Percentiles rank a stretch among this genome's conserved stretches.
Evolutionary conservation across 2,888 invertebrate species (phyloP).

Genomic region (Caenorhabditis sulstoni): DNA sequence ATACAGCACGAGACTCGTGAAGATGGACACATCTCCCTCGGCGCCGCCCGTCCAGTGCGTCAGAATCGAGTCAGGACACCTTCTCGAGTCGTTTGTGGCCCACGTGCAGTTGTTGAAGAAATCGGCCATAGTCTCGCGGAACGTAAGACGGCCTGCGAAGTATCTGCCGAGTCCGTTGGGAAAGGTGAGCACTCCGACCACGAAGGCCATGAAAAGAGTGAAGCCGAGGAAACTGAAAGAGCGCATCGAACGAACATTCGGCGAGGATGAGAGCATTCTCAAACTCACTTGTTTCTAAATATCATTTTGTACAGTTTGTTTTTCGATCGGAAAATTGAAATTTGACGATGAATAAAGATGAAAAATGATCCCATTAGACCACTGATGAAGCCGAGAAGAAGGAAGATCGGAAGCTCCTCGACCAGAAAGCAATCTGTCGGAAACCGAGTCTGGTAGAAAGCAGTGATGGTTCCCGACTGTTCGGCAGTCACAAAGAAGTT

Average conservation of each 20-base stretch:
- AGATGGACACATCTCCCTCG: constrained; percentile 66
- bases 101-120: constrained; percentile 73
- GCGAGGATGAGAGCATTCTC: not conserved
- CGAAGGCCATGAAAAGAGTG: constrained; percentile 69
- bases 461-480: constrained; percentile 88
- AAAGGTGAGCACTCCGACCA: constrained; percentile 85
- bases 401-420: constrained; percentile 93
- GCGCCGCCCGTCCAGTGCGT: constrained; percentile 70
- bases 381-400: constrained; percentile 85
- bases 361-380: constrained; percentile 69
- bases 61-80: constrained; percentile 64
- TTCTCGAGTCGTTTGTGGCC: constrained; percentile 61
- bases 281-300: constrained; percentile 69
- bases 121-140: constrained; percentile 72
- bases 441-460: constrained; percentile 86
- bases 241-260: not conserved
- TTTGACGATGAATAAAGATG: constrained; percentile 67
- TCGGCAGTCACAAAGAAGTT: constrained; percentile 73
- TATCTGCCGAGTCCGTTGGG: constrained; percentile 94
- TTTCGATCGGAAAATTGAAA: constrained; percentile 63
- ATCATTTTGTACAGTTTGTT: constrained; percentile 65
- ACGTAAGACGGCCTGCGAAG: constrained; percentile 81
- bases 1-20: constrained; percentile 65
- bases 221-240: constrained; percentile 67
- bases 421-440: constrained; percentile 92